A percentile compares a stretch with the other conserved stretches of the same genome.
Evolutionary conservation across 2,797 vertebrate genomes (phyloP).

Genomic region (Anabacerthia variegaticeps): DNA sequence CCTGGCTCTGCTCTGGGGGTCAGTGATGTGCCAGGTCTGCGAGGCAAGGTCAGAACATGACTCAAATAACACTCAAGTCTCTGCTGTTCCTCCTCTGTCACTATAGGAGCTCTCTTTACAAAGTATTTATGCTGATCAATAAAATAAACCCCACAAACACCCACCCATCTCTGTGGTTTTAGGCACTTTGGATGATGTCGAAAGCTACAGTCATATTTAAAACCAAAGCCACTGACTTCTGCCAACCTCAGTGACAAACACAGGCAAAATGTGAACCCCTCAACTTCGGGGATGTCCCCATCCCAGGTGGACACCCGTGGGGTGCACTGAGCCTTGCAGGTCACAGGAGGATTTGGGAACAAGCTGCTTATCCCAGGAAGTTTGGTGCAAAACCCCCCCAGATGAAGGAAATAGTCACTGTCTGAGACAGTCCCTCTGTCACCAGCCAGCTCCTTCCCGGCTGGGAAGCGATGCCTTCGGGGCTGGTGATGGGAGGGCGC

Average conservation of each 20-base stretch:
- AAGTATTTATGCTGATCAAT: not conserved
- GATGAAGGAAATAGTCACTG: rapidly evolving
- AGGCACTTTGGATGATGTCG: not conserved
- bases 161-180: rapidly evolving
- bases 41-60: not conserved
- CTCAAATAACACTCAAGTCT: not conserved
- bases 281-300: not conserved
- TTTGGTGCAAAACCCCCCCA: rapidly evolving
- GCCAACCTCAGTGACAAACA: not conserved
- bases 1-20: not conserved
- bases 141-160: not conserved
- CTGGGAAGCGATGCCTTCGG: not conserved
- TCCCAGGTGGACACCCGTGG: rapidly evolving
- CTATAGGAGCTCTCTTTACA: not conserved
- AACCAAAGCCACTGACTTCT: rapidly evolving
- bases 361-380: not conserved
- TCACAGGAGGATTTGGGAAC: not conserved
- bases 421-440: not conserved
- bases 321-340: not conserved
- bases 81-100: not conserved
- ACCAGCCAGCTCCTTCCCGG: not conserved
- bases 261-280: rapidly evolving
- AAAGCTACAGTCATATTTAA: rapidly evolving
- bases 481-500: not conserved
- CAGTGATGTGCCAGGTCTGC: rapidly evolving